These are phyloP conservation scores for Drosophila baimaii DNA, from an alignment of 1,140 invertebrate genomes.

Conservation along the genomic window DNA sequence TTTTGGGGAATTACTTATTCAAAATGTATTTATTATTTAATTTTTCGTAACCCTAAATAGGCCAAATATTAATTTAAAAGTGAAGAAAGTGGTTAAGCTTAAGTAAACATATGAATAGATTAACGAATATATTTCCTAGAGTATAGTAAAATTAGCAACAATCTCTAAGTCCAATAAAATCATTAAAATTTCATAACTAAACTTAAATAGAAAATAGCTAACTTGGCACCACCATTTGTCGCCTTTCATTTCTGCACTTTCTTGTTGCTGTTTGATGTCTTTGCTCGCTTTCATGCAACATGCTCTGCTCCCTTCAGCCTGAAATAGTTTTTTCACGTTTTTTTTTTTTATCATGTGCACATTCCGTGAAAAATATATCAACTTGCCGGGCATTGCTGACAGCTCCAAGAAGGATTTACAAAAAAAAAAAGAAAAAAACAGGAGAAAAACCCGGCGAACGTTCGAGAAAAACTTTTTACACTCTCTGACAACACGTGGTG, in stretches of 20 bases:
- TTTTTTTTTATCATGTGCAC: constrained; percentile 39
- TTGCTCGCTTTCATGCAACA: constrained; percentile 51
- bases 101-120: too few relatives aligned
- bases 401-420: constrained; percentile 64
- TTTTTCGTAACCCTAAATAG: too few relatives aligned
- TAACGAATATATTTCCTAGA: too few relatives aligned
- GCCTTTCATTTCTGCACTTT: constrained; percentile 23
- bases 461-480: constrained; percentile 52
- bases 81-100: too few relatives aligned
- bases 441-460: constrained; percentile 3
- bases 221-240: constrained; percentile 31
- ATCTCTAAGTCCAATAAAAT: not conserved
- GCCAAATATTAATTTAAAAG: too few relatives aligned
- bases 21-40: too few relatives aligned
- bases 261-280: constrained; percentile 52
- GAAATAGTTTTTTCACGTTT: constrained; percentile 18
- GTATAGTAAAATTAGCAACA: not conserved
- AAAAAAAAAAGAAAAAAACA: constrained; percentile 14
- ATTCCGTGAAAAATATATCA: constrained; percentile 64
- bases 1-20: not conserved
- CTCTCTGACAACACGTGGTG: constrained; percentile 48
- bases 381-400: constrained; percentile 61
- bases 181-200: not conserved
- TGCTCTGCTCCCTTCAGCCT: not conserved
- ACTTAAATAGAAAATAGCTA: not conserved